Evolutionary conservation across 1,140 invertebrate genomes (phyloP).

Genomic region (Euwallacea fornicatus): DNA sequence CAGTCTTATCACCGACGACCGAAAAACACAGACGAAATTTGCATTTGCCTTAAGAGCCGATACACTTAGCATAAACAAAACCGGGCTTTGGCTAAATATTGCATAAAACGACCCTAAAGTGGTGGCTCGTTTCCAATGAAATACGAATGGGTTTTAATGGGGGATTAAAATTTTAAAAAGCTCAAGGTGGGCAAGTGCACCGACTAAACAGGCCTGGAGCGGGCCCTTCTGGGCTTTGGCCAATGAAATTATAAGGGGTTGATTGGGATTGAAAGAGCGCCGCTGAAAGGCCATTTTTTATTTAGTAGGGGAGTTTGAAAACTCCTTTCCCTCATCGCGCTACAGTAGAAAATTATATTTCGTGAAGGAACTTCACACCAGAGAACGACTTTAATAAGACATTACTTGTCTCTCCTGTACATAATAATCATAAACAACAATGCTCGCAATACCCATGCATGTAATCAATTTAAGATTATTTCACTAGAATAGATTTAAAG

Average conservation of each 20-base stretch:
- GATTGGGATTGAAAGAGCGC: slow-evolving; percentile 10
- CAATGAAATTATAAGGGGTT: slow-evolving; percentile 22
- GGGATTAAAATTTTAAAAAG: slow-evolving; percentile 29
- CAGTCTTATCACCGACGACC: background rate
- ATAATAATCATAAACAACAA: too few relatives aligned
- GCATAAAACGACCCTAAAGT: slow-evolving; percentile 10
- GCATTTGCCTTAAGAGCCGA: slow-evolving; percentile 4
- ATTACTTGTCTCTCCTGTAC: too few relatives aligned
- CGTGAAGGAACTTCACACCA: too few relatives aligned
- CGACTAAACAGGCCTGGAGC: background rate
- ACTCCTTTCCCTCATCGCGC: too few relatives aligned
- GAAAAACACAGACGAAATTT: background rate
- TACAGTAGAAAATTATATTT: too few relatives aligned
- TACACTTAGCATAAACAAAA: slow-evolving; percentile 30
- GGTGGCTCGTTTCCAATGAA: slow-evolving; percentile 23
- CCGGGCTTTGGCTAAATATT: slow-evolving; percentile 20
- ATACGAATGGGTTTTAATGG: slow-evolving; percentile 30
- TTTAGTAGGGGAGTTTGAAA: background rate
- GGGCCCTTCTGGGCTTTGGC: background rate
- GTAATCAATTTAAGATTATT: too few relatives aligned
- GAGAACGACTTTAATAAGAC: too few relatives aligned
- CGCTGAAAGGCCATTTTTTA: slow-evolving; percentile 9
- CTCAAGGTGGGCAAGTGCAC: slow-evolving; percentile 15
- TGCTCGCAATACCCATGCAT: too few relatives aligned
- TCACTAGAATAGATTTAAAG: too few relatives aligned